Percentiles rank a stretch among this genome's conserved stretches.
phyloP scores from a whole-genome alignment of 2,888 invertebrate genomes.

The Drosophila pseudotalamancana region DNA sequence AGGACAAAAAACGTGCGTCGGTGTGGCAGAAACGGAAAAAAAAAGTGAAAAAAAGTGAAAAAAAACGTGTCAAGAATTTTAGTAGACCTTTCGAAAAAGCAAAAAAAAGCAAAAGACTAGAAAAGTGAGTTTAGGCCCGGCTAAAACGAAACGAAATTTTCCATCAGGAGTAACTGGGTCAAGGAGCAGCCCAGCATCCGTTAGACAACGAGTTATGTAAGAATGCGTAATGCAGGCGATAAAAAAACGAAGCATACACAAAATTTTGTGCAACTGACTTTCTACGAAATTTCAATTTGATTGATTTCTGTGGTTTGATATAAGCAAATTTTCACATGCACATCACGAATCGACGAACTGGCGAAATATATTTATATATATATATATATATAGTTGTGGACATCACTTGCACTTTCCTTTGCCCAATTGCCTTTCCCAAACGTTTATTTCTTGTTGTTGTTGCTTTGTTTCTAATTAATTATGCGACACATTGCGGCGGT shows the following conservation, averaged over 20 bases:
- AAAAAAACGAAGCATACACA: conserved; percentile 6
- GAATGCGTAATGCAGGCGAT: conserved; percentile 23
- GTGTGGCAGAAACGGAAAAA: background rate
- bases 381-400: conserved; percentile 10
- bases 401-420: conserved; percentile 73
- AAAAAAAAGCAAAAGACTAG: conserved; percentile 11
- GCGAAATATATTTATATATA: conserved; percentile 1
- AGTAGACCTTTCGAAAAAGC: background rate
- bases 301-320: conserved; percentile 50
- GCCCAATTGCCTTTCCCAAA: conserved; percentile 38
- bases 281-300: conserved; percentile 58
- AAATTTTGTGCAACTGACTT: conserved; percentile 50
- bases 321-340: conserved; percentile 43
- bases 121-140: conserved; percentile 47
- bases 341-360: conserved; percentile 44
- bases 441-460: conserved; percentile 13
- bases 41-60: conserved; percentile 31
- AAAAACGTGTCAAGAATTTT: conserved; percentile 50
- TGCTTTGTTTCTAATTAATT: conserved; percentile 56
- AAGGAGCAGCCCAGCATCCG: conserved; percentile 36
- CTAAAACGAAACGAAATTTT: no score
- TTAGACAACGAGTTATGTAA: conserved; percentile 57
- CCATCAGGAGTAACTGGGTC: conserved; percentile 51
- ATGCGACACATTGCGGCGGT: conserved; percentile 52
- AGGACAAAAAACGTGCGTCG: conserved; percentile 37